These are phyloP conservation scores for Apamea sordens DNA, from an alignment of 2,888 invertebrate species.

Conservation along the genomic window DNA sequence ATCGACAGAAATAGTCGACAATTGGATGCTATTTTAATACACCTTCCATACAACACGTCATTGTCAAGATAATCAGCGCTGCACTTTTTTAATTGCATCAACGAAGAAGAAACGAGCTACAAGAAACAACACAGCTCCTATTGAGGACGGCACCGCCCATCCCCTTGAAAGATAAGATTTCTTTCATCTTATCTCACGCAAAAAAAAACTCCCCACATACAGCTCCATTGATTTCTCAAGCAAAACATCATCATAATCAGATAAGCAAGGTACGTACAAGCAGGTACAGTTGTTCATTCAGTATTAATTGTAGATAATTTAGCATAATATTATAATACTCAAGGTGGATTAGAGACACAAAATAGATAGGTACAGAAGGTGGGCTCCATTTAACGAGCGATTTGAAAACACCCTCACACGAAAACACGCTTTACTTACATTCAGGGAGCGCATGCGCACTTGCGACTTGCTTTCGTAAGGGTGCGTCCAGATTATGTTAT, in stretches of 20 bases:
- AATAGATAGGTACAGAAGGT: slow-evolving; percentile 19
- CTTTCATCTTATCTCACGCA: slow-evolving; percentile 17
- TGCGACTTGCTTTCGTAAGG: too few species aligned
- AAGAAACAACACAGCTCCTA: slow-evolving; percentile 9
- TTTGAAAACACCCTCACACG: too few species aligned
- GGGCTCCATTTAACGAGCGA: neutral
- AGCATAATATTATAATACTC: slow-evolving; percentile 70
- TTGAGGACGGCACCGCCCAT: slow-evolving; percentile 26
- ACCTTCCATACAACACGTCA: neutral
- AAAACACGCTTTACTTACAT: too few species aligned
- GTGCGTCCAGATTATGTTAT: too few species aligned
- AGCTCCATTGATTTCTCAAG: slow-evolving; percentile 50
- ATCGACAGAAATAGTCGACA: neutral
- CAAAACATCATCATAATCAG: slow-evolving; percentile 48
- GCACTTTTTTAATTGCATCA: neutral
- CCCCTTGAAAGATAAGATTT: slow-evolving; percentile 16
- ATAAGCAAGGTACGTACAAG: slow-evolving; percentile 56
- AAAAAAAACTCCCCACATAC: slow-evolving; percentile 23
- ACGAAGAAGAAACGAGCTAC: neutral
- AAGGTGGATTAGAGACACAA: slow-evolving; percentile 66
- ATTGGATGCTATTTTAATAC: neutral
- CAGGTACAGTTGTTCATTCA: slow-evolving; percentile 64
- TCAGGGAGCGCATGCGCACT: too few species aligned
- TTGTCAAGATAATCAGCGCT: neutral
- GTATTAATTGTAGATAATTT: slow-evolving; percentile 69